Percentiles rank a stretch among this genome's conserved stretches.
Conservation (phyloP, 2,797 vertebrate species). For the Urophycis tenuis region DNA sequence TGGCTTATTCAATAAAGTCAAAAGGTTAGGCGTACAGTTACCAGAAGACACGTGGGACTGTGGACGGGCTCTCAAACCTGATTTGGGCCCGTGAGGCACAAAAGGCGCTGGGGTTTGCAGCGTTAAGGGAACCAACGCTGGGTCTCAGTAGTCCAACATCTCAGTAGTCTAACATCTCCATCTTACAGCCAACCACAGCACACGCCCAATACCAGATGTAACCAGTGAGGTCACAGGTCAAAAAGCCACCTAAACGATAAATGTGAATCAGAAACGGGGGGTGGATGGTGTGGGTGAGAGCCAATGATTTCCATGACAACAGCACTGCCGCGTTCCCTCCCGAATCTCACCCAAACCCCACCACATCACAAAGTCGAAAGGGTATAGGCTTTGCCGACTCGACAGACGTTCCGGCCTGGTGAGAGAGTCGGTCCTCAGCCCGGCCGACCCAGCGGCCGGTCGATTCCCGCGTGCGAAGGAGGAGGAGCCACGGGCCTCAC, state of each 20-base stretch:
- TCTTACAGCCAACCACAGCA: background rate
- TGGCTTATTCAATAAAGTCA: background rate
- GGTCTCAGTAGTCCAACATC: background rate
- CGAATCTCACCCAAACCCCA: background rate
- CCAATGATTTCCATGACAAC: background rate
- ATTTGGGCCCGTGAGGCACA: background rate
- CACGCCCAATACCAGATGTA: background rate
- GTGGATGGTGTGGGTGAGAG: too few relatives aligned
- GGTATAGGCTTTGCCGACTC: background rate
- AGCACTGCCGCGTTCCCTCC: background rate
- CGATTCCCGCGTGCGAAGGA: background rate
- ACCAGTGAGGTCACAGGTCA: background rate
- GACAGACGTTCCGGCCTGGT: background rate
- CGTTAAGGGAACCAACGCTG: background rate
- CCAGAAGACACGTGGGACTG: background rate
- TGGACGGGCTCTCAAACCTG: background rate
- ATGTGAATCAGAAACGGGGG: too few relatives aligned
- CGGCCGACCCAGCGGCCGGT: background rate
- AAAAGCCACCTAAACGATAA: background rate
- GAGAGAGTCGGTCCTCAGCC: background rate
- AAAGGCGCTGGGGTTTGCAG: background rate
- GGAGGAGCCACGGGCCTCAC: background rate
- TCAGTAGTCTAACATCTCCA: background rate
- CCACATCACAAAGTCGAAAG: too few relatives aligned
- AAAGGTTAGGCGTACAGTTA: background rate